These are phyloP conservation scores for Pegea sp. DNA, from an alignment of 23 tunicate genomes.

Conservation along the genomic window DNA sequence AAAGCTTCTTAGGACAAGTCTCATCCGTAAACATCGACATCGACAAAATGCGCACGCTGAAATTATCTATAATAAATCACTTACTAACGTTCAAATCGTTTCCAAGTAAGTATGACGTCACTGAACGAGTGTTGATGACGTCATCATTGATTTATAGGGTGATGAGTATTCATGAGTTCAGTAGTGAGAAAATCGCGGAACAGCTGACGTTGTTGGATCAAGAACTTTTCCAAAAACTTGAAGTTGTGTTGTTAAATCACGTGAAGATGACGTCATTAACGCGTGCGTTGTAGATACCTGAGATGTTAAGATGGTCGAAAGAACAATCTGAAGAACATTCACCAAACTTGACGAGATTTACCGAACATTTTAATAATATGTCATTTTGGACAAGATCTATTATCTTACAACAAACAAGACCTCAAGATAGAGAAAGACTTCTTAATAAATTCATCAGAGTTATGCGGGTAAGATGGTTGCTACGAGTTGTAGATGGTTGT, in stretches of 20 bases:
- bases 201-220: slow-evolving; percentile 82
- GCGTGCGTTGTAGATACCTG: slow-evolving; percentile 64
- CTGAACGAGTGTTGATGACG: no score
- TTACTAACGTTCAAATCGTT: background rate
- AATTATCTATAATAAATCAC: background rate
- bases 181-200: slow-evolving; percentile 83
- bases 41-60: slow-evolving; percentile 1
- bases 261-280: no score
- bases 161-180: slow-evolving; percentile 51
- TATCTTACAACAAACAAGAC: slow-evolving; percentile 42
- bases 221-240: slow-evolving; percentile 72
- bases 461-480: slow-evolving; percentile 55
- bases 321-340: slow-evolving; percentile 75
- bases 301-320: slow-evolving; percentile 71
- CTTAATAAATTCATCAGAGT: slow-evolving; percentile 73
- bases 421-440: slow-evolving; percentile 65
- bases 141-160: slow-evolving; percentile 43
- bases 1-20: slow-evolving; percentile 45
- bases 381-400: slow-evolving; percentile 73
- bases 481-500: no score
- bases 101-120: no score
- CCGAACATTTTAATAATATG: slow-evolving; percentile 84
- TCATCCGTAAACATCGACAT: slow-evolving; percentile 58
- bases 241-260: slow-evolving; percentile 20
- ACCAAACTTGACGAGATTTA: slow-evolving; percentile 67